These are phyloP conservation scores for Zonotrichia leucophrys DNA, from an alignment of 2,113 vertebrate species.

Conservation along the genomic window DNA sequence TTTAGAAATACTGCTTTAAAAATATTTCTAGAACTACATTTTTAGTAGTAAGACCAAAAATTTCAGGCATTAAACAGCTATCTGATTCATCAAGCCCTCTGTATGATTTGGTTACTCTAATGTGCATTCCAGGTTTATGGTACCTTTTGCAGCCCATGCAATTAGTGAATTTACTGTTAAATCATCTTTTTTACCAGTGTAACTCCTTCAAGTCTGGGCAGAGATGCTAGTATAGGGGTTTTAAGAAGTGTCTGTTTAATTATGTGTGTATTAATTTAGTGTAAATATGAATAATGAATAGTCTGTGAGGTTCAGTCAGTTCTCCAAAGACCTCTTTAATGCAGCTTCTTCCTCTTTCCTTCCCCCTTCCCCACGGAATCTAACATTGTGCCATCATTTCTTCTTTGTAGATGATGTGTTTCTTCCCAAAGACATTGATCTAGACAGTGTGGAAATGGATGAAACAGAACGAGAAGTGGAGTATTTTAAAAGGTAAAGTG, in stretches of 20 bases:
- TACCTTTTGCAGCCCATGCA: not conserved
- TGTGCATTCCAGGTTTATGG: not conserved
- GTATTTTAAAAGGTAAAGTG: conserved; percentile 93
- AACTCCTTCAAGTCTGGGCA: not conserved
- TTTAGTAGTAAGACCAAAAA: not conserved
- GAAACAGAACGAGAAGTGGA: conserved; percentile 98
- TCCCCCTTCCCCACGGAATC: not conserved
- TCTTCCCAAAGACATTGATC: conserved; percentile 97
- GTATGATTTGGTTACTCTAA: not conserved
- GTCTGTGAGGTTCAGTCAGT: not conserved
- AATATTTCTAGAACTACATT: not conserved
- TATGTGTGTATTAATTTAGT: not conserved
- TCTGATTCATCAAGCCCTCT: not conserved
- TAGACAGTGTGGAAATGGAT: conserved; percentile 97
- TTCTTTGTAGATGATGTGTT: conserved; percentile 91
- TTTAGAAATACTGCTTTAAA: not conserved
- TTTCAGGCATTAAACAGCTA: not conserved
- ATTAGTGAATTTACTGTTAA: not conserved
- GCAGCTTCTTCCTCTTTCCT: not conserved
- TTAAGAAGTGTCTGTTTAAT: not conserved
- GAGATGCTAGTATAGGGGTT: not conserved
- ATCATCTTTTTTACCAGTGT: not conserved
- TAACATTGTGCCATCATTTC: not conserved
- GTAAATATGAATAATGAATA: not conserved
- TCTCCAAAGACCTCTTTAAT: not conserved